A percentile compares a stretch with the other conserved stretches of the same genome.
Conservation (phyloP, 2,113 vertebrate genomes). For the Callorhinus ursinus region DNA sequence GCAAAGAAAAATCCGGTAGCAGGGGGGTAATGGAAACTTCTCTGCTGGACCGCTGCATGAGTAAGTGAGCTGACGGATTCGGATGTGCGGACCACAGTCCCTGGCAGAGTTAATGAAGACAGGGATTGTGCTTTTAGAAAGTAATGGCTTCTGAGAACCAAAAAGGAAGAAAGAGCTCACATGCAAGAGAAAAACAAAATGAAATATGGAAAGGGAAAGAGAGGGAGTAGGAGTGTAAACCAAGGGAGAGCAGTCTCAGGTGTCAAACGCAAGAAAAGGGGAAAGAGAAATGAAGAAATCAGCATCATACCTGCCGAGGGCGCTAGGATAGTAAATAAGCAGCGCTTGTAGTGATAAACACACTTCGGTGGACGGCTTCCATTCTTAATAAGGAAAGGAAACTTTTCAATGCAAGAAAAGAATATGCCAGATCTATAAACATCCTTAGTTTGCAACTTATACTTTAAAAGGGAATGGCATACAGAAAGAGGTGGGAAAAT, state of each 20-base stretch:
- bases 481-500: not conserved
- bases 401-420: not conserved
- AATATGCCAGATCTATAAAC: not conserved
- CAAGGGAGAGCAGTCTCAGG: not conserved
- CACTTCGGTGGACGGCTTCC: not conserved
- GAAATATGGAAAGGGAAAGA: not conserved
- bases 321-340: not conserved
- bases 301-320: not conserved
- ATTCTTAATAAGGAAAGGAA: conserved; percentile 57
- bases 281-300: not conserved
- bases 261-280: not conserved
- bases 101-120: not conserved
- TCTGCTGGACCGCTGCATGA: fast-evolving
- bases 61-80: not conserved
- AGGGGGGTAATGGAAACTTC: not conserved
- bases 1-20: not conserved
- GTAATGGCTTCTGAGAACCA: not conserved
- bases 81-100: fast-evolving
- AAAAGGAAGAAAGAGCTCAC: not conserved
- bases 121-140: not conserved
- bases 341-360: not conserved
- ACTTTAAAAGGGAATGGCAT: conserved; percentile 44
- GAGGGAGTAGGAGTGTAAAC: not conserved
- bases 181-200: not conserved
- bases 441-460: not conserved